These are phyloP conservation scores for human (Homo sapiens) DNA, from an alignment of 2,113 vertebrate species.

Conservation along the genomic window DNA sequence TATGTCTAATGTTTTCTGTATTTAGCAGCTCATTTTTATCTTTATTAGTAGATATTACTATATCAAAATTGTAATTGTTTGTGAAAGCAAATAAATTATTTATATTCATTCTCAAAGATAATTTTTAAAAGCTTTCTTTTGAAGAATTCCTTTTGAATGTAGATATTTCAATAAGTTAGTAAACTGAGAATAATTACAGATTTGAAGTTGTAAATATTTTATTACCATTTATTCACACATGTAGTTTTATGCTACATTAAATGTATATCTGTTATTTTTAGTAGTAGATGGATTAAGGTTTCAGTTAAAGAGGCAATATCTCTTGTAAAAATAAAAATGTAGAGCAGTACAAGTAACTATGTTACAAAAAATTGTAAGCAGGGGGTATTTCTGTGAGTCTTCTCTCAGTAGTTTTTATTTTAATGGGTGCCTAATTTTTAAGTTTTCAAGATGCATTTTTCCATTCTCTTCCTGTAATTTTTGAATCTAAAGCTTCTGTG, in stretches of 20 bases:
- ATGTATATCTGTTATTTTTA: constrained; percentile 29
- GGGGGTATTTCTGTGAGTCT: constrained; percentile 4
- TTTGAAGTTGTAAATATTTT: constrained; percentile 34
- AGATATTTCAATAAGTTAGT: constrained; percentile 32
- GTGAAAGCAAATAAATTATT: constrained; percentile 50
- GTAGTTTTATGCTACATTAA: not conserved
- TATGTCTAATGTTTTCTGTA: constrained; percentile 45
- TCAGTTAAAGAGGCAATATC: not conserved
- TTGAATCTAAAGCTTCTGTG: constrained; percentile 2
- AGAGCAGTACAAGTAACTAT: not conserved
- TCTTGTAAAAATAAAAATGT: constrained; percentile 31
- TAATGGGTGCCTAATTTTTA: constrained; percentile 33
- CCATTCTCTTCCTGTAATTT: not conserved
- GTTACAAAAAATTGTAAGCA: constrained; percentile 8
- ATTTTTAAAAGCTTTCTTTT: not conserved
- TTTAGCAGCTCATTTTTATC: constrained; percentile 45
- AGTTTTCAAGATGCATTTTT: not conserved
- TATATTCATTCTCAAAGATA: not conserved
- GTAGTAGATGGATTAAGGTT: not conserved
- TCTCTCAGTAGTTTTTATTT: constrained; percentile 31
- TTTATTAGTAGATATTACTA: constrained; percentile 37
- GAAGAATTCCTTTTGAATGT: not conserved
- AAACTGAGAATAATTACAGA: constrained; percentile 41
- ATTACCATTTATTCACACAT: not conserved
- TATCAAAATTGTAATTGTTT: constrained; percentile 25